Evolutionary conservation across 2,113 vertebrate species (phyloP).

Genomic region (Siphamia tubifer): DNA sequence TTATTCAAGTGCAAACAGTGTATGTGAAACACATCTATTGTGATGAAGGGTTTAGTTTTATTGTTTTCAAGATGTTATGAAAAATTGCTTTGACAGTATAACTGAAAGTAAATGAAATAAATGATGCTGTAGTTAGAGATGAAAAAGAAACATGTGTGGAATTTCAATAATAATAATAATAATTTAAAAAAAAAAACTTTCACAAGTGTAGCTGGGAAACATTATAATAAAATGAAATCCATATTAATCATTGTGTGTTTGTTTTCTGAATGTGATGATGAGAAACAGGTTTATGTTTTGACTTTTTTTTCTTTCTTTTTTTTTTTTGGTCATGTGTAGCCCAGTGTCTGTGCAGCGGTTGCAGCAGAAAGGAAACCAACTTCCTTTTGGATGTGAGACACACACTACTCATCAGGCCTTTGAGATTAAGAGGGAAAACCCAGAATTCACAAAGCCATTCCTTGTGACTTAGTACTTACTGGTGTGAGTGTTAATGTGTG

Average conservation of each 20-base stretch:
- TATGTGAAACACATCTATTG: background rate
- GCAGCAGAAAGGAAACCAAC: background rate
- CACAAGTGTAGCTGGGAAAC: background rate
- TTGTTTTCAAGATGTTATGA: background rate
- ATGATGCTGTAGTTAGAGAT: background rate
- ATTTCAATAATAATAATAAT: too few relatives aligned
- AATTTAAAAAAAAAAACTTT: background rate
- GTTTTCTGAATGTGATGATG: background rate
- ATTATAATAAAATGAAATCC: too few relatives aligned
- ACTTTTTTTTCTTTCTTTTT: background rate
- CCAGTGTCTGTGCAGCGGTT: background rate
- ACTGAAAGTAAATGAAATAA: background rate
- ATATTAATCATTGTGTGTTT: background rate
- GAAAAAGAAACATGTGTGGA: too few relatives aligned
- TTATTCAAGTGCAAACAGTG: background rate
- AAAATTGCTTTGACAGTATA: background rate
- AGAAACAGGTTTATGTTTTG: background rate
- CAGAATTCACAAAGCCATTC: conserved; percentile 51
- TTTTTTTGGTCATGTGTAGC: background rate
- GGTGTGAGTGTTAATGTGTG: background rate
- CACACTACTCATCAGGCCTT: conserved; percentile 42
- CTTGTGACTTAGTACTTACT: conserved; percentile 48
- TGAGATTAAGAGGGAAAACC: conserved; percentile 68
- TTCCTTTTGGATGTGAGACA: conserved; percentile 40
- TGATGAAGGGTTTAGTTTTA: background rate